Conservation (phyloP, 2,888 invertebrate species). For the Melanchra persicariae region DNA sequence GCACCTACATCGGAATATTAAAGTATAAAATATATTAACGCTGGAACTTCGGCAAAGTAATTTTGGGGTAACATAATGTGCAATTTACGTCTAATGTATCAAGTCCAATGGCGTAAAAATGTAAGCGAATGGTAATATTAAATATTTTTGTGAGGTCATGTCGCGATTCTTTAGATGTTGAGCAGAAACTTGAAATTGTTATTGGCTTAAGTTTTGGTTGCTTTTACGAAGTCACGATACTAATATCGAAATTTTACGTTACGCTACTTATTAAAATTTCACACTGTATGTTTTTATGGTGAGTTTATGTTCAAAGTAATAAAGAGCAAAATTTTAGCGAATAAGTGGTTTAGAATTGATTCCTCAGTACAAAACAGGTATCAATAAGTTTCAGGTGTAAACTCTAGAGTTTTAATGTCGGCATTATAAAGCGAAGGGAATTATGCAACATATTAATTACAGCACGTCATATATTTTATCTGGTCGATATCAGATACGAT, state of each 20-base stretch:
- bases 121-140: constrained; percentile 74
- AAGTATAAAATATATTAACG: constrained; percentile 57
- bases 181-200: constrained; percentile 22
- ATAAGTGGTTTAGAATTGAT: neutral
- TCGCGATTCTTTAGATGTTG: constrained; percentile 25
- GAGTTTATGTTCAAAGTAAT: neutral
- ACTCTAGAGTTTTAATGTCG: neutral
- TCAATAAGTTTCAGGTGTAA: neutral
- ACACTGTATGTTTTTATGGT: neutral
- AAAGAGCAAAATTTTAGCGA: neutral
- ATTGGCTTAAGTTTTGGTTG: neutral
- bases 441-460: neutral
- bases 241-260: neutral
- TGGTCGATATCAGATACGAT: constrained; percentile 22
- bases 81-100: constrained; percentile 83
- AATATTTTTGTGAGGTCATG: constrained; percentile 70
- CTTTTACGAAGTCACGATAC: constrained; percentile 1
- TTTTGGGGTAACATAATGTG: constrained; percentile 70
- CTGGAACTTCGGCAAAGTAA: constrained; percentile 59
- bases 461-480: constrained; percentile 20
- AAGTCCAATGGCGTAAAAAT: constrained; percentile 77
- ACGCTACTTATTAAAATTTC: neutral
- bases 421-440: neutral
- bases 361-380: neutral
- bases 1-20: constrained; percentile 40